A percentile compares a stretch with the other conserved stretches of the same genome.
Evolutionary conservation across 2,113 vertebrate genomes (phyloP).

Genomic region (Phaethornis superciliosus): DNA sequence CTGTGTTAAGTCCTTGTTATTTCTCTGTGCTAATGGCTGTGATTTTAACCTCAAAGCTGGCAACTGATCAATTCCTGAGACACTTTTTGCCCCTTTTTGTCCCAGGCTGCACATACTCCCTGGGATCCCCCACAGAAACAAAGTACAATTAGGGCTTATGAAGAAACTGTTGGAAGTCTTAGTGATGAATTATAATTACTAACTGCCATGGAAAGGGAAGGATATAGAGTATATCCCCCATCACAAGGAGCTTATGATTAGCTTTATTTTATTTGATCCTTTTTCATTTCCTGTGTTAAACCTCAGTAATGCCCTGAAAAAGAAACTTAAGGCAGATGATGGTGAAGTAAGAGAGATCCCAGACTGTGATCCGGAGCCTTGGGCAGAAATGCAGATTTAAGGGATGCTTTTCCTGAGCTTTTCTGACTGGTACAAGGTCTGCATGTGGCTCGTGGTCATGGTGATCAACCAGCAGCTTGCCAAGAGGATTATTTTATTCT

Average conservation of each 20-base stretch:
- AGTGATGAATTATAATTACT: neutral
- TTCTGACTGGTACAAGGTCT: neutral
- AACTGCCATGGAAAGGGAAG: neutral
- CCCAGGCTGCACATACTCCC: neutral
- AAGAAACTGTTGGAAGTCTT: neutral
- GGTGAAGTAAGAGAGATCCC: neutral
- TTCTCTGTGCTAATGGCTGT: neutral
- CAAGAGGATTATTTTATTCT: neutral
- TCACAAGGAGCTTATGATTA: neutral
- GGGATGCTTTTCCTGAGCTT: neutral
- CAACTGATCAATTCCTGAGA: neutral
- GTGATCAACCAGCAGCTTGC: neutral
- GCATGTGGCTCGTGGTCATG: neutral
- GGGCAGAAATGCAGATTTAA: neutral
- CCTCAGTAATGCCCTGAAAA: neutral
- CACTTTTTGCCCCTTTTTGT: rapidly evolving
- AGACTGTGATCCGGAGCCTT: neutral
- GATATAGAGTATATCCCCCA: neutral
- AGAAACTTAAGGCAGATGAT: neutral
- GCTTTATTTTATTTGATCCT: neutral
- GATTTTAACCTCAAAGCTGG: neutral
- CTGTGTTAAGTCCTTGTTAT: rapidly evolving
- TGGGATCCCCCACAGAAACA: neutral
- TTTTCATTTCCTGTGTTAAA: neutral
- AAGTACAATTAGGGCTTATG: neutral